Percentiles rank a stretch among this genome's conserved stretches.
These are phyloP conservation scores for Rhimphoctona megacephalus DNA, from an alignment of 2,888 invertebrate genomes.

Conservation along the genomic window DNA sequence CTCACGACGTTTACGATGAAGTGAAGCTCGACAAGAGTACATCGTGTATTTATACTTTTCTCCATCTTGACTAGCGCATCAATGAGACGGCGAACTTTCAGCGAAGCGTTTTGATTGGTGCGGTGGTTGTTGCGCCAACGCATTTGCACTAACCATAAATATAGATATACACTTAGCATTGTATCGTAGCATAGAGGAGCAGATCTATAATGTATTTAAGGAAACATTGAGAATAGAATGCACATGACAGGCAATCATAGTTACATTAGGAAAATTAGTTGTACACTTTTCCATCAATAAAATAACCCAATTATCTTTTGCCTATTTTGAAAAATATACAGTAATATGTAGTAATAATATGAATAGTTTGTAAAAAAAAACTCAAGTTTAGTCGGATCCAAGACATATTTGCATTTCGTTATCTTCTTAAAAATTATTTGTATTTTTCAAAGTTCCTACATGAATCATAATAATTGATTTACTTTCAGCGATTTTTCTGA, in stretches of 20 bases:
- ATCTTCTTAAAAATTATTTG: neutral
- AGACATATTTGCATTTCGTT: neutral
- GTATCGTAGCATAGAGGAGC: neutral
- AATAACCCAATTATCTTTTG: neutral
- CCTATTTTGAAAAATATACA: neutral
- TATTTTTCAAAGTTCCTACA: neutral
- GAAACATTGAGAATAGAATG: neutral
- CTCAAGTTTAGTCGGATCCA: neutral
- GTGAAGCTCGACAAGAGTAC: neutral
- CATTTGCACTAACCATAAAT: neutral
- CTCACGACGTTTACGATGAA: too few species aligned
- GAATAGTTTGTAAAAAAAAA: neutral
- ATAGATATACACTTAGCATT: too few species aligned
- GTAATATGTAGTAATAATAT: neutral
- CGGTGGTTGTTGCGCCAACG: neutral
- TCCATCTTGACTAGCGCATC: slow-evolving; percentile 14
- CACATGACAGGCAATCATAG: neutral
- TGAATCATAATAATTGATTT: neutral
- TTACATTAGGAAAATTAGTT: neutral
- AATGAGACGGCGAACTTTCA: neutral
- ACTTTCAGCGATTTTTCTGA: neutral
- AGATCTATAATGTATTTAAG: neutral
- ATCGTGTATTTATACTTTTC: neutral
- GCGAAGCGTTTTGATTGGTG: neutral
- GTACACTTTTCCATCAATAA: neutral